A percentile compares a stretch with the other conserved stretches of the same genome.
These are phyloP conservation scores for Acanthococcus lagerstroemiae DNA, from an alignment of 2,888 invertebrate species.

Conservation along the genomic window DNA sequence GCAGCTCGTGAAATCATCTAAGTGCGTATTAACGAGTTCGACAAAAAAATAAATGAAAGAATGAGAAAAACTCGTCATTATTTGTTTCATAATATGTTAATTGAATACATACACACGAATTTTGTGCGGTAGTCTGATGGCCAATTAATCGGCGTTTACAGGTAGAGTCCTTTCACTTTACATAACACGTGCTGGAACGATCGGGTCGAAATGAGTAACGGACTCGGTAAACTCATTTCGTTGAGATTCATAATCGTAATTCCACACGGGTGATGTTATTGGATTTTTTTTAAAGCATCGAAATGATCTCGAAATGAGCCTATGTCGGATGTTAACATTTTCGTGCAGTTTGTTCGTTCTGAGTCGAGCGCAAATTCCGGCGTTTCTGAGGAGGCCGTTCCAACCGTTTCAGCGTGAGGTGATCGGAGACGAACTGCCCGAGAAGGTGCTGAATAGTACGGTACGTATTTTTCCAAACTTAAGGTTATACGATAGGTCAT, in stretches of 20 bases:
- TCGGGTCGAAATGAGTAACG: not conserved
- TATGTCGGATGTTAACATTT: conserved; percentile 10
- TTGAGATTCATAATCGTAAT: too few species aligned
- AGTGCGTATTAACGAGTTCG: not conserved
- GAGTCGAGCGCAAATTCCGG: conserved; percentile 1
- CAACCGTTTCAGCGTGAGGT: conserved; percentile 21
- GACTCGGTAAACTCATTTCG: too few species aligned
- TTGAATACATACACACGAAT: too few species aligned
- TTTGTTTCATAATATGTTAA: too few species aligned
- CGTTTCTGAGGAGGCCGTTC: conserved; percentile 14
- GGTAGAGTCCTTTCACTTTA: conserved; percentile 12
- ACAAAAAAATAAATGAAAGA: not conserved
- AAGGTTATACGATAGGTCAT: too few species aligned
- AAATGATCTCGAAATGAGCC: conserved; percentile 14
- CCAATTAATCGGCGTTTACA: conserved; percentile 14
- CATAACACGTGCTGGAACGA: not conserved
- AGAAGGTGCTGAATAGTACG: conserved; percentile 5
- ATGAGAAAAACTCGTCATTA: too few species aligned
- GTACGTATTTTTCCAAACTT: conserved; percentile 1
- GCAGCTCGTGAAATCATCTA: too few species aligned
- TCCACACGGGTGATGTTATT: not conserved
- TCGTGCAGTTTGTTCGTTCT: conserved; percentile 3
- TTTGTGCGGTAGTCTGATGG: not conserved
- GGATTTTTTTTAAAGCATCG: not conserved
- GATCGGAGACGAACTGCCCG: not conserved